phyloP scores from a whole-genome alignment of 2,888 invertebrate species.

The Pherbina coryleti region DNA sequence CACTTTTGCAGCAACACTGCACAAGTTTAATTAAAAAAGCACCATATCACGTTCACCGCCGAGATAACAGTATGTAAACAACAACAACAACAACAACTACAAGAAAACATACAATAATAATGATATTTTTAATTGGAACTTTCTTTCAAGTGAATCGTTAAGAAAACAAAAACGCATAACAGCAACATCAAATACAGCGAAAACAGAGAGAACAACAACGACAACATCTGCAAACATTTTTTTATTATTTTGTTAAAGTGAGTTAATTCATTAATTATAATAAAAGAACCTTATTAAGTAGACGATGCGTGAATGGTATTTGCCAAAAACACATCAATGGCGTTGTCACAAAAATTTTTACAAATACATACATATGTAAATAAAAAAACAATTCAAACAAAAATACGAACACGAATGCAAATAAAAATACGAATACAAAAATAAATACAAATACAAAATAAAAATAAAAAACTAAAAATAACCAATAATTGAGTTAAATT shows the following conservation, averaged over 20 bases:
- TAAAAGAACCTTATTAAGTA: not conserved
- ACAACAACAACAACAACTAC: not conserved
- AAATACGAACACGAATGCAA: too few relatives aligned
- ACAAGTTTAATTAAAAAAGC: conserved; percentile 31
- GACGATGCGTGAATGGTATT: not conserved
- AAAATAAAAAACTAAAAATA: too few relatives aligned
- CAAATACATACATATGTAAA: too few relatives aligned
- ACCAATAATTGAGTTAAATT: too few relatives aligned
- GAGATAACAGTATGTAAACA: not conserved
- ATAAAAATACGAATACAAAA: too few relatives aligned
- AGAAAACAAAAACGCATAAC: conserved; percentile 3
- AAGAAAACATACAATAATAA: not conserved
- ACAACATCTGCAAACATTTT: not conserved
- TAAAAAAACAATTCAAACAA: too few relatives aligned
- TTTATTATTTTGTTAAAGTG: not conserved
- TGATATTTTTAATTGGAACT: conserved; percentile 10
- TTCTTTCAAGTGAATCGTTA: conserved; percentile 10
- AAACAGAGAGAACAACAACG: not conserved
- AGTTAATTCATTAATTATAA: not conserved
- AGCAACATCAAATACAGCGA: conserved; percentile 10
- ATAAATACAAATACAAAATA: too few relatives aligned
- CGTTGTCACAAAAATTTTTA: conserved; percentile 3
- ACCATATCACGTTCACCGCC: conserved; percentile 14
- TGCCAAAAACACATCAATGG: not conserved
- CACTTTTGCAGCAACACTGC: not conserved